phyloP scores from a whole-genome alignment of 2,113 vertebrate genomes.

The Trematocara variabile region DNA sequence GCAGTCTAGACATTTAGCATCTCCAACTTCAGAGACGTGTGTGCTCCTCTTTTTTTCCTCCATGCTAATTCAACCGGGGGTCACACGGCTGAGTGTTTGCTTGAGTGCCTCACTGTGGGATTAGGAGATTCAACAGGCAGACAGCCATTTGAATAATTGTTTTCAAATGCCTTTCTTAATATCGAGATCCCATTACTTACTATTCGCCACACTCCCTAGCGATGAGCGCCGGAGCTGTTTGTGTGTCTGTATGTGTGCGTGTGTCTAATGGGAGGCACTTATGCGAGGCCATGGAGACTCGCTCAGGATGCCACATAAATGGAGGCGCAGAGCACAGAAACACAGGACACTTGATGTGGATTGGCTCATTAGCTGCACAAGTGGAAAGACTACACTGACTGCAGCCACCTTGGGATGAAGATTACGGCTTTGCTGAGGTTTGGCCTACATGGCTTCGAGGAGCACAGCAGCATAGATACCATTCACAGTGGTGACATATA shows the following conservation, averaged over 20 bases:
- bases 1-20: slow-evolving; percentile 44
- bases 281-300: slow-evolving; percentile 47
- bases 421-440: slow-evolving; percentile 5
- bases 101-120: slow-evolving; percentile 53
- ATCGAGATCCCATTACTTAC: slow-evolving; percentile 63
- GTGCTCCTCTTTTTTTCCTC: background rate
- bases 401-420: slow-evolving; percentile 39
- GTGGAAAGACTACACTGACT: slow-evolving; percentile 13
- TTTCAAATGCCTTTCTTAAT: slow-evolving; percentile 68
- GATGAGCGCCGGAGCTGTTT: slow-evolving; percentile 3
- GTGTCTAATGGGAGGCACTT: slow-evolving; percentile 54
- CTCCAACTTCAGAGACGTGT: background rate
- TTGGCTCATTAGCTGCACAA: slow-evolving; percentile 55
- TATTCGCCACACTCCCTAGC: slow-evolving; percentile 26
- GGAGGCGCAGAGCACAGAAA: slow-evolving; percentile 21
- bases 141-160: slow-evolving; percentile 69
- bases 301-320: slow-evolving; percentile 35
- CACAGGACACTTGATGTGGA: slow-evolving; percentile 46
- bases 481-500: background rate
- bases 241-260: background rate
- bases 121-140: slow-evolving; percentile 47
- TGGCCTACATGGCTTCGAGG: background rate
- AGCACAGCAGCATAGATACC: background rate
- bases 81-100: slow-evolving; percentile 49
- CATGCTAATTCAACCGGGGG: slow-evolving; percentile 42